A percentile compares a stretch with the other conserved stretches of the same genome.
Conservation (phyloP, 2,113 vertebrate genomes). For the Ptyas mucosa region DNA sequence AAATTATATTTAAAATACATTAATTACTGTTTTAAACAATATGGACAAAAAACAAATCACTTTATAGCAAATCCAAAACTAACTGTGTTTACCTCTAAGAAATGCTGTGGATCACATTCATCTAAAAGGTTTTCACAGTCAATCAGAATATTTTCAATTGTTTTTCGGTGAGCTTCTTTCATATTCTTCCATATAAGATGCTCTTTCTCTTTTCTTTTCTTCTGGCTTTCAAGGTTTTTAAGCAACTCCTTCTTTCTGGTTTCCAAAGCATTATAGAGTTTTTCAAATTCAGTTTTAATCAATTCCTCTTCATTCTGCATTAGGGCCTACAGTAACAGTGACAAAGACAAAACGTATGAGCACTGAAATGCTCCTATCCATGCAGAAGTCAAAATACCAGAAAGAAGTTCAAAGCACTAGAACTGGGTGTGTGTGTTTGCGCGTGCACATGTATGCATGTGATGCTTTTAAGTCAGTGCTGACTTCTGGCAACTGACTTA, state of each 20-base stretch:
- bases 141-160: conserved; percentile 60
- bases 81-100: conserved; percentile 64
- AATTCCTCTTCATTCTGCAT: conserved; percentile 52
- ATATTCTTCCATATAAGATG: conserved; percentile 62
- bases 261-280: conserved; percentile 59
- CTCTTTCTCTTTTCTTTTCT: conserved; percentile 52
- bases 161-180: conserved; percentile 61
- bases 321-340: conserved; percentile 33
- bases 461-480: background rate
- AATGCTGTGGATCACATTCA: conserved; percentile 64
- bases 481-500: background rate
- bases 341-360: background rate
- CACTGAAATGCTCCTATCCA: background rate
- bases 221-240: conserved; percentile 58
- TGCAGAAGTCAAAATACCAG: background rate
- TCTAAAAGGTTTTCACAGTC: conserved; percentile 67
- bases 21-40: background rate
- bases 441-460: accelerated
- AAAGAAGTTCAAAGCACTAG: background rate
- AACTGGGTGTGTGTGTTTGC: background rate
- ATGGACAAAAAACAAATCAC: background rate
- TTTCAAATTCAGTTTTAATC: conserved; percentile 54
- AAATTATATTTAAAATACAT: background rate
- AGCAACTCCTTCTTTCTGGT: conserved; percentile 57
- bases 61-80: background rate